Evolutionary conservation across 2,888 invertebrate species (phyloP).

Genomic region (Heterodera filipjevi): DNA sequence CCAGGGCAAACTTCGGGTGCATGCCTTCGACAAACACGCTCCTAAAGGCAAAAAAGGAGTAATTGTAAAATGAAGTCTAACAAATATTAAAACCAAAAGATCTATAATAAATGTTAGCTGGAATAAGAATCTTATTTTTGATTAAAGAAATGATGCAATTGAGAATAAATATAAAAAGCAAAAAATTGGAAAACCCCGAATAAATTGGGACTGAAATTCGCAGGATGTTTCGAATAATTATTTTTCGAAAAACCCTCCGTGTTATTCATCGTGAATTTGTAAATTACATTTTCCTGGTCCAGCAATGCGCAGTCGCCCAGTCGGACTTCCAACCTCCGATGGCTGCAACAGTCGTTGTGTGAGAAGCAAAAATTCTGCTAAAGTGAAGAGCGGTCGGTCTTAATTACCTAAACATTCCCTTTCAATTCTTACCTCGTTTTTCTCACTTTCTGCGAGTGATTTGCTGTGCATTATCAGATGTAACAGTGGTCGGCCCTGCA

Average conservation of each 20-base stretch:
- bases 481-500: conserved; percentile 33
- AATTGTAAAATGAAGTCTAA: too few species aligned
- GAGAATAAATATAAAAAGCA: too few species aligned
- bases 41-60: conserved; percentile 27
- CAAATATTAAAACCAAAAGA: too few species aligned
- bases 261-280: too few species aligned
- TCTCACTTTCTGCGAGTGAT: not conserved
- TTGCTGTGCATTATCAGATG: conserved; percentile 37
- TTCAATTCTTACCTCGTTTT: conserved; percentile 1
- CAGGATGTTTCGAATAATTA: too few species aligned
- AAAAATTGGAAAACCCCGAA: too few species aligned
- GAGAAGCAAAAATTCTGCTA: conserved; percentile 30
- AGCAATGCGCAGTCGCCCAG: conserved; percentile 42
- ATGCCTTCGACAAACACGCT: conserved; percentile 20
- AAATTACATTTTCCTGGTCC: conserved; percentile 39
- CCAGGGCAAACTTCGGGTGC: conserved; percentile 41
- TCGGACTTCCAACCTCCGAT: conserved; percentile 43
- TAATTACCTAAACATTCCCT: not conserved
- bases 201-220: too few species aligned
- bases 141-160: not conserved
- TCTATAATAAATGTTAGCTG: too few species aligned
- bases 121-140: conserved; percentile 26
- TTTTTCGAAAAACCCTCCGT: too few species aligned
- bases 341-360: conserved; percentile 36
- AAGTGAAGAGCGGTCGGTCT: too few species aligned